phyloP scores from a whole-genome alignment of 2,888 invertebrate species.

The Mechanitis messenoides region DNA sequence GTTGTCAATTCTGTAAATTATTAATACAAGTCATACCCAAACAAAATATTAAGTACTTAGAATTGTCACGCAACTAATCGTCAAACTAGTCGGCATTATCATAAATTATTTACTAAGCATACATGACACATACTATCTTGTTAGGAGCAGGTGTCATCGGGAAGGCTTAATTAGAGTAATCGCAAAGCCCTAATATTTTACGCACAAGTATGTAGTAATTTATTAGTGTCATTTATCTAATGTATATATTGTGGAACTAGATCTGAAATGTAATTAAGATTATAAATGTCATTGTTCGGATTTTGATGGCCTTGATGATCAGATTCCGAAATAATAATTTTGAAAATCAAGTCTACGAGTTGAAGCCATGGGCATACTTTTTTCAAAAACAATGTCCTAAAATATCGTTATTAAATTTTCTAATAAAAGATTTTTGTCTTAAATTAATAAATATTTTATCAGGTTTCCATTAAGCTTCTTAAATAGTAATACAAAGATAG shows the following conservation, averaged over 20 bases:
- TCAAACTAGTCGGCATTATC: slow-evolving; percentile 11
- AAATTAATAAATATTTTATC: neutral
- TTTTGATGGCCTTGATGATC: no score
- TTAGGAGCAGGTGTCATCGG: slow-evolving; percentile 34
- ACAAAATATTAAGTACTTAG: neutral
- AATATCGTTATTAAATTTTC: neutral
- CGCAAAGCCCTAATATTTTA: slow-evolving; percentile 27
- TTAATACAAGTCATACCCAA: neutral
- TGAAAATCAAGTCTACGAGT: no score
- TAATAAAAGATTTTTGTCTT: neutral
- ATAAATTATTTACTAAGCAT: slow-evolving; percentile 22
- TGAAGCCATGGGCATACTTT: no score
- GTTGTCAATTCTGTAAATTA: neutral
- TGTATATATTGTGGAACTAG: neutral
- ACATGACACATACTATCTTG: slow-evolving; percentile 26
- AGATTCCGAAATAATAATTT: no score
- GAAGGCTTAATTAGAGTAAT: slow-evolving; percentile 32
- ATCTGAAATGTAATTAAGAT: neutral
- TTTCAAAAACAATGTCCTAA: no score
- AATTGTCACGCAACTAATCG: neutral
- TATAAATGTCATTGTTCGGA: neutral
- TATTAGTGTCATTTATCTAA: slow-evolving; percentile 1
- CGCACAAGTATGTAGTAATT: neutral
- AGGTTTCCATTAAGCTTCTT: slow-evolving; percentile 6
- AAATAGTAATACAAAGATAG: neutral